phyloP scores from a whole-genome alignment of 2,797 vertebrate genomes.

The Monodelphis domestica region DNA sequence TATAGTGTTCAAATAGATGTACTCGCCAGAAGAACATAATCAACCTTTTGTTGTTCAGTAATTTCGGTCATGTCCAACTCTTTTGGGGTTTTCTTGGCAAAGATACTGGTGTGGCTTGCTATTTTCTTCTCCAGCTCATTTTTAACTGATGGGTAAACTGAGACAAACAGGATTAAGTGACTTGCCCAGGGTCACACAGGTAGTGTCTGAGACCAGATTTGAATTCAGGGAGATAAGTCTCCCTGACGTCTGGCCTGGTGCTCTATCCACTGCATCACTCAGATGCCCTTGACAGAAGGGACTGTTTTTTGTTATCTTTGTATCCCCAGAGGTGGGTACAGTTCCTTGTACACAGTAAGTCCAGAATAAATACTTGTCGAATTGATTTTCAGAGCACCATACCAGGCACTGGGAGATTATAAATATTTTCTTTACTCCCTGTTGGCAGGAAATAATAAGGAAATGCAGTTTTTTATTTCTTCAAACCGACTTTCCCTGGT shows the following conservation, averaged over 20 bases:
- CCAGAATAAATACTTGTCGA: neutral
- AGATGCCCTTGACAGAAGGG: neutral
- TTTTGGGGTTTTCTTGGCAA: too few species aligned
- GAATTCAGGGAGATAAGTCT: too few species aligned
- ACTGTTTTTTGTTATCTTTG: neutral
- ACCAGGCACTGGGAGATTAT: neutral
- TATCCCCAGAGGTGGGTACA: neutral
- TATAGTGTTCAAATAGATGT: neutral
- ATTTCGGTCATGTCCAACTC: too few species aligned
- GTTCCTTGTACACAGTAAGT: neutral
- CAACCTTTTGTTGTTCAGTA: too few species aligned
- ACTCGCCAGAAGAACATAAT: neutral
- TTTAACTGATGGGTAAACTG: too few species aligned
- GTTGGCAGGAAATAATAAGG: neutral
- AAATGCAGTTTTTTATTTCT: neutral
- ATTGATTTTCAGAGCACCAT: neutral
- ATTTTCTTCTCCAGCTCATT: too few species aligned
- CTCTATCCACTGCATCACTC: too few species aligned
- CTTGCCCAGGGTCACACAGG: too few species aligned
- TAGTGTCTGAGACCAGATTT: too few species aligned
- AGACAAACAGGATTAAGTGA: too few species aligned
- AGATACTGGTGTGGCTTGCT: too few species aligned
- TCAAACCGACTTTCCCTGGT: neutral
- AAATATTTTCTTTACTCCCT: neutral
- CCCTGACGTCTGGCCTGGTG: too few species aligned